A percentile compares a stretch with the other conserved stretches of the same genome.
These are phyloP conservation scores for Colostygia pectinataria DNA, from an alignment of 2,888 invertebrate genomes.

Conservation along the genomic window DNA sequence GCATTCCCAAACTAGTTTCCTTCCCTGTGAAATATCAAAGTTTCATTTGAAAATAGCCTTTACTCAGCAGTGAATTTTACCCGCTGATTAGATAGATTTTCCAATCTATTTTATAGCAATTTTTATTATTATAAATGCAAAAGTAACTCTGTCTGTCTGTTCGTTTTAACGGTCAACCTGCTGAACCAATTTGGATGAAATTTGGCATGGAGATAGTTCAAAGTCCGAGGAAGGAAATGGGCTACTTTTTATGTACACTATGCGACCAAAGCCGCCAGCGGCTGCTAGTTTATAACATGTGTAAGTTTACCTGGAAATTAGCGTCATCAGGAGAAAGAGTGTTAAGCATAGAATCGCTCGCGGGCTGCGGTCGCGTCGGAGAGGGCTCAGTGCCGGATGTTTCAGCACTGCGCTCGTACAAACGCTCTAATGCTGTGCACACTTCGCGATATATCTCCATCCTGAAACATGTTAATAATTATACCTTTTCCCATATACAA, in stretches of 20 bases:
- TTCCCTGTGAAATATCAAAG: conserved; percentile 55
- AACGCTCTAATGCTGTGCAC: conserved; percentile 88
- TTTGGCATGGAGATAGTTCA: too few species aligned
- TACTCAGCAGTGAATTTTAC: too few species aligned
- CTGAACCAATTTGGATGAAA: too few species aligned
- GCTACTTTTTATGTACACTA: too few species aligned
- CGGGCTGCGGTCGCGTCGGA: conserved; percentile 47
- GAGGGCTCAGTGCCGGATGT: conserved; percentile 65
- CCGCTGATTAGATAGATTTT: too few species aligned
- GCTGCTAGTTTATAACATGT: too few species aligned
- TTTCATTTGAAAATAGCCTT: neutral
- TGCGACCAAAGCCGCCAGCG: too few species aligned
- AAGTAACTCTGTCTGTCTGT: too few species aligned
- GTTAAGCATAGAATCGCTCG: conserved; percentile 56
- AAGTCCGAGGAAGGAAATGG: too few species aligned
- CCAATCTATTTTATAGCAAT: too few species aligned
- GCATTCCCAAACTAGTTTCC: conserved; percentile 85
- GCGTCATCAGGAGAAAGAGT: conserved; percentile 71
- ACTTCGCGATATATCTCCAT: conserved; percentile 95
- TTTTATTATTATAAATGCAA: too few species aligned
- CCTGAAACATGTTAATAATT: conserved; percentile 79
- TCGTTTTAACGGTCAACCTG: too few species aligned
- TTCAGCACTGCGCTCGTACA: conserved; percentile 84
- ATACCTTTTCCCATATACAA: neutral
- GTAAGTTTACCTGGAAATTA: conserved; percentile 62